Evolutionary conservation across 2,888 invertebrate genomes (phyloP).

Genomic region (Calephelis perditalis): DNA sequence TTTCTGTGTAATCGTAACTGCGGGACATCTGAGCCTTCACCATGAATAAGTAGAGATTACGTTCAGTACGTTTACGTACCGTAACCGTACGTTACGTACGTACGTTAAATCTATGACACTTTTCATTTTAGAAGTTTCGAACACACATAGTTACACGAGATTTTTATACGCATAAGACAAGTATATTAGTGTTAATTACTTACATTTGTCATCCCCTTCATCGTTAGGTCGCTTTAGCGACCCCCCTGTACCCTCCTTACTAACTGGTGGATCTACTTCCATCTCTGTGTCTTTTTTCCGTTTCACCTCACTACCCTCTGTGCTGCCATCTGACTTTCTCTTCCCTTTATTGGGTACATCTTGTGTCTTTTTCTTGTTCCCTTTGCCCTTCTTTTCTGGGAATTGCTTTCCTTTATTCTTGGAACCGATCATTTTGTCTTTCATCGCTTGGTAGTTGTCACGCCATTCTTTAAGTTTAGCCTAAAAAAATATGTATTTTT

Average conservation of each 20-base stretch:
- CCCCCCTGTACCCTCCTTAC: constrained; percentile 41
- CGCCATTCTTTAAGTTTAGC: constrained; percentile 61
- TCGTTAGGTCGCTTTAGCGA: constrained; percentile 53
- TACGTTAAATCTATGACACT: no score
- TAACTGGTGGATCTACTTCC: constrained; percentile 41
- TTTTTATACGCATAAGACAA: no score
- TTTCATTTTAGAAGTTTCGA: no score
- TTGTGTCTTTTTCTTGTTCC: constrained; percentile 47
- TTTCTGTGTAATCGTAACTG: no score
- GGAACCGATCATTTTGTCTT: constrained; percentile 60
- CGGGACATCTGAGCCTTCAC: no score
- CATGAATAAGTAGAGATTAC: no score
- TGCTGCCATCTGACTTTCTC: constrained; percentile 43
- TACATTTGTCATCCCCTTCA: constrained; percentile 37
- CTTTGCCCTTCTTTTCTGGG: constrained; percentile 48
- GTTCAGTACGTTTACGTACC: no score
- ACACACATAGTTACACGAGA: no score
- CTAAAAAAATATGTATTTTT: constrained; percentile 33
- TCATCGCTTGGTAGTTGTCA: constrained; percentile 60
- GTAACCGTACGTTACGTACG: no score
- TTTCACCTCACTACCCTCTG: constrained; percentile 45
- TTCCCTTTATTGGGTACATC: constrained; percentile 46
- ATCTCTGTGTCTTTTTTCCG: constrained; percentile 50
- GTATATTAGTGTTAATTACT: constrained; percentile 13
- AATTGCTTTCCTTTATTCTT: constrained; percentile 51